These are phyloP conservation scores for Spodoptera frugiperda DNA, from an alignment of 1,140 invertebrate genomes.

Conservation along the genomic window DNA sequence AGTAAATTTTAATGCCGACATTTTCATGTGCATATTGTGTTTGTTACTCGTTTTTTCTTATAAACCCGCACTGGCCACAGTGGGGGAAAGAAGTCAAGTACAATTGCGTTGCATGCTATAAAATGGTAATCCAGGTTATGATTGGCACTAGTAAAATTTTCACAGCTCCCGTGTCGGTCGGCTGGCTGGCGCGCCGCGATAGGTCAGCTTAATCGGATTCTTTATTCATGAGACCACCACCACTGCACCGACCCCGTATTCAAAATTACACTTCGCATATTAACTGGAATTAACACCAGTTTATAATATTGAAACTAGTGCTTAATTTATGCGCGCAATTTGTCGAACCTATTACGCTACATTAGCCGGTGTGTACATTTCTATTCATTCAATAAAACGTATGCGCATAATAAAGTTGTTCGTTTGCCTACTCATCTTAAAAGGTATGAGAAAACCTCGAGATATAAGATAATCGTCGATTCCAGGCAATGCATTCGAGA, in stretches of 20 bases:
- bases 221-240: conserved; percentile 58
- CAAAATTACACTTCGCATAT: conserved; percentile 50
- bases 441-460: neutral
- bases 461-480: conserved; percentile 38
- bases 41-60: neutral
- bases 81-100: conserved; percentile 38
- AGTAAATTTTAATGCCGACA: too few relatives aligned
- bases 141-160: conserved; percentile 53
- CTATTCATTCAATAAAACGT: neutral
- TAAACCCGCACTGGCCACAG: neutral
- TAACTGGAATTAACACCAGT: conserved; percentile 47
- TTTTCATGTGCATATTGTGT: too few relatives aligned
- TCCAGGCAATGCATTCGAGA: conserved; percentile 29
- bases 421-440: conserved; percentile 15
- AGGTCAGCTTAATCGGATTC: conserved; percentile 57
- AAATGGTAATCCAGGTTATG: conserved; percentile 58
- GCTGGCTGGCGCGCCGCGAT: conserved; percentile 48
- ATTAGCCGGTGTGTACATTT: neutral
- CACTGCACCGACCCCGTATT: conserved; percentile 48
- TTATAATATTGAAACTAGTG: conserved; percentile 35
- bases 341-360: conserved; percentile 8
- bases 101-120: conserved; percentile 44
- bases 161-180: conserved; percentile 36
- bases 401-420: conserved; percentile 1
- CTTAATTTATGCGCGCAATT: conserved; percentile 37